Evolutionary conservation across 2,888 invertebrate genomes (phyloP).

Genomic region (Drosophila vallismaia): DNA sequence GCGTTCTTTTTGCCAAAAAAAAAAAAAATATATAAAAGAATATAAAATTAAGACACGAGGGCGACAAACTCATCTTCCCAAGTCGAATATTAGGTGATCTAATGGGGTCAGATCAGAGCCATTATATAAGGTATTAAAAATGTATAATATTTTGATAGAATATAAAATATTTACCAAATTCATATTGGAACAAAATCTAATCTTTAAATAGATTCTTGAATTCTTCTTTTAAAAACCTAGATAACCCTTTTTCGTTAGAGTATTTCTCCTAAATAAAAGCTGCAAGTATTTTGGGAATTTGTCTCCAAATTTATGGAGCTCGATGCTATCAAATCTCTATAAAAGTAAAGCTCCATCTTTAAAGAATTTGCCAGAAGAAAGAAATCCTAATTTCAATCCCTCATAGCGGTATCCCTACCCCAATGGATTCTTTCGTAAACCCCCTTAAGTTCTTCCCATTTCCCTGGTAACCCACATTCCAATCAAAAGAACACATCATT

Average conservation of each 20-base stretch:
- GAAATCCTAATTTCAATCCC: constrained; percentile 9
- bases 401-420: constrained; percentile 11
- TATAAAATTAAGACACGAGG: constrained; percentile 24
- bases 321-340: constrained; percentile 68
- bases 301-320: constrained; percentile 76
- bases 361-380: constrained; percentile 19
- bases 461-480: background rate
- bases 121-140: too few species aligned
- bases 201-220: background rate
- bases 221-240: too few species aligned
- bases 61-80: background rate
- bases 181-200: background rate
- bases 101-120: background rate
- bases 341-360: constrained; percentile 22
- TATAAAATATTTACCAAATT: background rate
- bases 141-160: background rate
- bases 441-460: constrained; percentile 1
- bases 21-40: constrained; percentile 32
- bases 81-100: constrained; percentile 35
- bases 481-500: constrained; percentile 52
- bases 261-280: constrained; percentile 30
- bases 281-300: constrained; percentile 75
- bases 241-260: background rate
- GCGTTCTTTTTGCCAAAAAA: constrained; percentile 66
- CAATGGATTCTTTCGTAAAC: background rate